These are phyloP conservation scores for Temnothorax rugatulus DNA, from an alignment of 2,888 invertebrate genomes.

Conservation along the genomic window DNA sequence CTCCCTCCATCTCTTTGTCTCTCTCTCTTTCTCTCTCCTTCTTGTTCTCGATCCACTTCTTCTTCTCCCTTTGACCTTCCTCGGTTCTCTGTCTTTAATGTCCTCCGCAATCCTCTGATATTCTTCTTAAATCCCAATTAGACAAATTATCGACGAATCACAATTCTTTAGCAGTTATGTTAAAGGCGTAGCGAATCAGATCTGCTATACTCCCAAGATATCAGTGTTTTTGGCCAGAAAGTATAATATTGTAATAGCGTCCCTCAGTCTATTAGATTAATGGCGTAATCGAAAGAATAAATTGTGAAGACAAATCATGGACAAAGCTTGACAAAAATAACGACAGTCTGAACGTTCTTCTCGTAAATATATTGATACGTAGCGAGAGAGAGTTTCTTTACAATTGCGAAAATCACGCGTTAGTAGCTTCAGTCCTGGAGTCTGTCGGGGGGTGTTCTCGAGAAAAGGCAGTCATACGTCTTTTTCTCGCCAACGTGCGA, in stretches of 20 bases:
- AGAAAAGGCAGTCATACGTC: constrained; percentile 81
- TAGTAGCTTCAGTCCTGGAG: constrained; percentile 63
- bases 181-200: constrained; percentile 40
- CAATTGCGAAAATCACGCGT: constrained; percentile 69
- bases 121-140: constrained; percentile 82
- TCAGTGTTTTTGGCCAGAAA: background rate
- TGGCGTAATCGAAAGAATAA: background rate
- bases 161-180: constrained; percentile 80
- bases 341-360: background rate
- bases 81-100: constrained; percentile 48
- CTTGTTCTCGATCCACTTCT: constrained; percentile 23
- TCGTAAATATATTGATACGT: background rate
- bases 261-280: background rate
- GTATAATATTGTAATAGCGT: background rate
- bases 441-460: constrained; percentile 66
- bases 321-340: background rate
- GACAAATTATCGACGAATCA: constrained; percentile 83
- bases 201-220: constrained; percentile 51
- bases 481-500: constrained; percentile 83
- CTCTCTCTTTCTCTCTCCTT: constrained; percentile 11
- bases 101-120: constrained; percentile 57
- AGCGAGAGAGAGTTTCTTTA: constrained; percentile 1
- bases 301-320: background rate
- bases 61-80: constrained; percentile 55
- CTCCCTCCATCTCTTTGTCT: constrained; percentile 5